A percentile compares a stretch with the other conserved stretches of the same genome.
These are phyloP conservation scores for Oncorhynchus tshawytscha DNA, from an alignment of 2,113 vertebrate species.

Conservation along the genomic window DNA sequence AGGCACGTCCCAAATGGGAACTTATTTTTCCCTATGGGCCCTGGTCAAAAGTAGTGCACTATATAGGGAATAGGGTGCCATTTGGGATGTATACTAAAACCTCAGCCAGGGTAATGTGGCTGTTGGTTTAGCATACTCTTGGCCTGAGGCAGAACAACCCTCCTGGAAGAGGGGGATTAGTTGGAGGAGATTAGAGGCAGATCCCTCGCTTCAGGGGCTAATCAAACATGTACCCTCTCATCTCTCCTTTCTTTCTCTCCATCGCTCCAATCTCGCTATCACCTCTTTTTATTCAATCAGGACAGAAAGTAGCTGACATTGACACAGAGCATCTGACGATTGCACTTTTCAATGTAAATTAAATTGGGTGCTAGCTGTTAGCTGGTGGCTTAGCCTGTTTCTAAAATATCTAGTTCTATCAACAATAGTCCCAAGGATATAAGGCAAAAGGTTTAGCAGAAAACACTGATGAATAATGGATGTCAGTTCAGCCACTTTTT, in stretches of 20 bases:
- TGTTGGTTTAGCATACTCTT: conserved; percentile 30
- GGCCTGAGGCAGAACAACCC: conserved; percentile 50
- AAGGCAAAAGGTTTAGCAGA: background rate
- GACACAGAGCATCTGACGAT: background rate
- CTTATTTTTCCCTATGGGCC: no score
- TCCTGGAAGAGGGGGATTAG: conserved; percentile 60
- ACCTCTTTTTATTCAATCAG: conserved; percentile 48
- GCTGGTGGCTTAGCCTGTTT: background rate
- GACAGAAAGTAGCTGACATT: conserved; percentile 21
- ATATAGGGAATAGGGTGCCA: no score
- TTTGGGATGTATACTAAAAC: no score
- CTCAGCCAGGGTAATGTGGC: conserved; percentile 10
- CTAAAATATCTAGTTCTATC: background rate
- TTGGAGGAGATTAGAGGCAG: conserved; percentile 56
- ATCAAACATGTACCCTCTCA: conserved; percentile 53
- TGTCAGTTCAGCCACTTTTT: background rate
- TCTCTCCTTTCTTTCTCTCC: background rate
- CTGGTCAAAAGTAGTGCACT: no score
- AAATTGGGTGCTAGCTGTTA: background rate
- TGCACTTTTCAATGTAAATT: background rate
- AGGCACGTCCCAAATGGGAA: no score
- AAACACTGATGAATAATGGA: background rate
- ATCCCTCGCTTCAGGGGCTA: conserved; percentile 57
- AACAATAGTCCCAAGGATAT: background rate
- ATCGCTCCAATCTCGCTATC: conserved; percentile 53